Conservation (phyloP, 1,140 invertebrate genomes). For the Orius laevigatus region DNA sequence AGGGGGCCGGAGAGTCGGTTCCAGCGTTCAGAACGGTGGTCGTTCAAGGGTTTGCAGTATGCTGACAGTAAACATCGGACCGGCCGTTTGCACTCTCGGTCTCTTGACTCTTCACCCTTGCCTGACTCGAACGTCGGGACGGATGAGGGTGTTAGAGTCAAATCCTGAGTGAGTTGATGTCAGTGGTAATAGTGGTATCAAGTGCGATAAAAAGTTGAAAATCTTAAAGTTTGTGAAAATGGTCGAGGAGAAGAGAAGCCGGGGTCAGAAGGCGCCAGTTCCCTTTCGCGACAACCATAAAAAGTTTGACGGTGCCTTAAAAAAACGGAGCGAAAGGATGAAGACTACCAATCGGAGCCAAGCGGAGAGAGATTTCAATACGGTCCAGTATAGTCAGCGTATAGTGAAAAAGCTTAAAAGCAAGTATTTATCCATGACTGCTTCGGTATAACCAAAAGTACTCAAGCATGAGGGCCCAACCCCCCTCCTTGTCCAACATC, state of each 20-base stretch:
- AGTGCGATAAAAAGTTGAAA: constrained; percentile 2
- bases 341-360: constrained; percentile 30
- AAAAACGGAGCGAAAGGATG: constrained; percentile 16
- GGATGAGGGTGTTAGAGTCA: constrained; percentile 26
- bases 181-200: constrained; percentile 14
- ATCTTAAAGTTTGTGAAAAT: no score
- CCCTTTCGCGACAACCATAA: constrained; percentile 9
- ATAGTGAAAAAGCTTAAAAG: constrained; percentile 75
- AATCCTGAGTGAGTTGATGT: constrained; percentile 22
- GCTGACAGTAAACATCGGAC: neutral
- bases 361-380: constrained; percentile 73
- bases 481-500: constrained; percentile 44
- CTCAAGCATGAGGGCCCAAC: no score
- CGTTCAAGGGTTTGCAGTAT: neutral
- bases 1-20: constrained; percentile 4
- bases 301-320: constrained; percentile 18
- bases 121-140: constrained; percentile 22
- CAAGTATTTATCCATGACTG: constrained; percentile 65
- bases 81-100: neutral
- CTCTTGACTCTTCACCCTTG: constrained; percentile 6
- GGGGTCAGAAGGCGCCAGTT: constrained; percentile 13
- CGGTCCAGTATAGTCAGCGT: constrained; percentile 76
- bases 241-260: constrained; percentile 16
- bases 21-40: constrained; percentile 8
- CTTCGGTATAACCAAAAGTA: constrained; percentile 42